These are phyloP conservation scores for Sarcophaga variegata DNA, from an alignment of 2,888 invertebrate genomes.

Conservation along the genomic window DNA sequence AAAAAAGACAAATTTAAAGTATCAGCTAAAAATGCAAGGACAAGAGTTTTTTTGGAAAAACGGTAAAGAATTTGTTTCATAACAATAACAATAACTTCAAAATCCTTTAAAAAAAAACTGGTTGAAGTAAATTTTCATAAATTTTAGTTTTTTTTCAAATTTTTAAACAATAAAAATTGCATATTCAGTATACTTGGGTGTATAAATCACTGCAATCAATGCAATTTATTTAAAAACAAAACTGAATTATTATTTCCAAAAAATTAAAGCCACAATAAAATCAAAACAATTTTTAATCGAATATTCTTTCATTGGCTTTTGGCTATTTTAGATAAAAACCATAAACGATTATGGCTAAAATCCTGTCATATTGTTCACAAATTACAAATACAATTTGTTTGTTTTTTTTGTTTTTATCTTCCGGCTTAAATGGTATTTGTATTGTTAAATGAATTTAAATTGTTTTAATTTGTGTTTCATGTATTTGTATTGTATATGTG, in stretches of 20 bases:
- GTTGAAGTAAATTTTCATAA: not conserved
- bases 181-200: not conserved
- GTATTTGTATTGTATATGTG: too few species aligned
- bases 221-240: too few species aligned
- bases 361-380: not conserved
- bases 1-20: conserved; percentile 15
- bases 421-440: not conserved
- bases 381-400: too few species aligned
- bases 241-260: not conserved
- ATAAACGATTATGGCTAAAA: not conserved
- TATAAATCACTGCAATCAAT: too few species aligned
- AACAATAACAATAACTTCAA: not conserved
- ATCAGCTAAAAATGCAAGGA: conserved; percentile 43
- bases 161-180: not conserved
- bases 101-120: not conserved
- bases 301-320: not conserved
- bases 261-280: not conserved
- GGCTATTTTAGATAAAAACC: not conserved
- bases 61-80: not conserved
- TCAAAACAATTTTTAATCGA: not conserved
- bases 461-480: not conserved
- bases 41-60: not conserved
- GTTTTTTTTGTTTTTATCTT: not conserved
- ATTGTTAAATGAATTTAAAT: not conserved
- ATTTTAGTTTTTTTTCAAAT: not conserved